A percentile compares a stretch with the other conserved stretches of the same genome.
These are phyloP conservation scores for Chaetorhynchus papuensis DNA, from an alignment of 2,113 vertebrate species.

Conservation along the genomic window DNA sequence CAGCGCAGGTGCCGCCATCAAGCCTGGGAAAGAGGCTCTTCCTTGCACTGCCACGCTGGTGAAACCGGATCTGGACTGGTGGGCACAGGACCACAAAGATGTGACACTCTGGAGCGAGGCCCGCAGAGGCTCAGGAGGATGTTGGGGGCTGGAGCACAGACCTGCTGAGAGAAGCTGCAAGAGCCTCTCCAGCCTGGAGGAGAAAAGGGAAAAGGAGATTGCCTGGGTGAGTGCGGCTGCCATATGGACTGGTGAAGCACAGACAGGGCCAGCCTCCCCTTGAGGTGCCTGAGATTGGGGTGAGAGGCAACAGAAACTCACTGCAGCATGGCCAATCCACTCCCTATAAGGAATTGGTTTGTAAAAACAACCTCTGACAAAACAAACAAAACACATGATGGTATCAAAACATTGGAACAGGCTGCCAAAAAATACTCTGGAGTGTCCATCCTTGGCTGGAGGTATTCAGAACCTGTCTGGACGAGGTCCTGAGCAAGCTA, in stretches of 20 bases:
- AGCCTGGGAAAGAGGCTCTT: background rate
- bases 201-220: background rate
- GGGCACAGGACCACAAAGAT: background rate
- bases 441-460: background rate
- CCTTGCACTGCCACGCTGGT: background rate
- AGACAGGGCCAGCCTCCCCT: background rate
- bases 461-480: rapidly evolving
- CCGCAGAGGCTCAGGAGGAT: background rate
- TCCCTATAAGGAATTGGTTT: background rate
- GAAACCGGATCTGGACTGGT: background rate
- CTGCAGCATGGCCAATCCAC: background rate
- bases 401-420: background rate
- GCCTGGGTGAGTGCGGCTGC: rapidly evolving
- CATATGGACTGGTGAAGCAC: background rate
- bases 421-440: background rate
- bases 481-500: background rate
- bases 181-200: background rate
- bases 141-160: background rate
- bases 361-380: background rate
- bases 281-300: background rate
- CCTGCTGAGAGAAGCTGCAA: background rate
- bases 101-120: background rate
- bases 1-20: background rate
- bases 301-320: background rate
- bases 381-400: background rate